Percentiles rank a stretch among this genome's conserved stretches.
These are phyloP conservation scores for Eledone cirrhosa DNA, from an alignment of 2,888 invertebrate genomes.

Conservation along the genomic window DNA sequence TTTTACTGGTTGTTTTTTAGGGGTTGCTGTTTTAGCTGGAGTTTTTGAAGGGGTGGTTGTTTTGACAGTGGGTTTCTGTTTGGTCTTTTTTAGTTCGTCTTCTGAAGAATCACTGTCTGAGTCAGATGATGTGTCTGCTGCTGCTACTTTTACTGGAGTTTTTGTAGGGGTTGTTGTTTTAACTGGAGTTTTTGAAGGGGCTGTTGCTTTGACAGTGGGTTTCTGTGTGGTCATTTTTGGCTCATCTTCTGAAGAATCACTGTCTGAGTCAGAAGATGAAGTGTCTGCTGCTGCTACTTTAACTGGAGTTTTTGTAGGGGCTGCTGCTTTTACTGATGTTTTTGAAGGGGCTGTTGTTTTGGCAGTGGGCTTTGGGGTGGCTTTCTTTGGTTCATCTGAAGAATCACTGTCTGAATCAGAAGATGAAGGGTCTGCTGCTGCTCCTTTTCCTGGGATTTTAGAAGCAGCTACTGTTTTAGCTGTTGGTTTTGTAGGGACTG, in stretches of 20 bases:
- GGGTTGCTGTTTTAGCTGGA: too few species aligned
- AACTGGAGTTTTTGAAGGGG: too few species aligned
- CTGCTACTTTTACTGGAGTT: background rate
- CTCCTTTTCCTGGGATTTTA: too few species aligned
- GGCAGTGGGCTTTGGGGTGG: background rate
- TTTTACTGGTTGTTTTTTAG: too few species aligned
- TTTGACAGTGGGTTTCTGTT: background rate
- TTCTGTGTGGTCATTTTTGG: background rate
- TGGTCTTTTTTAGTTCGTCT: constrained; percentile 12
- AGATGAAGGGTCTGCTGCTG: constrained; percentile 29
- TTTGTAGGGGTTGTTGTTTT: too few species aligned
- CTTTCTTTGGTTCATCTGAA: constrained; percentile 31
- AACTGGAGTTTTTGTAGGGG: constrained; percentile 37
- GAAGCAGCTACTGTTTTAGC: background rate
- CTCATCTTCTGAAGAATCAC: constrained; percentile 36
- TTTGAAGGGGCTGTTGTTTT: too few species aligned
- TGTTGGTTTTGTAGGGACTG: background rate
- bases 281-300: constrained; percentile 30
- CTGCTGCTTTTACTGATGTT: background rate
- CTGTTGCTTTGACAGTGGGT: background rate
- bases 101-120: constrained; percentile 39
- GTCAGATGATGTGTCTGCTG: constrained; percentile 27
- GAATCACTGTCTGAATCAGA: constrained; percentile 41
- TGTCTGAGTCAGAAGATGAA: constrained; percentile 39
- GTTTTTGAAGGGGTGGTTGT: too few species aligned